A percentile compares a stretch with the other conserved stretches of the same genome.
Evolutionary conservation across 1,140 invertebrate species (phyloP).

Genomic region (Hydropsyche tenuis): DNA sequence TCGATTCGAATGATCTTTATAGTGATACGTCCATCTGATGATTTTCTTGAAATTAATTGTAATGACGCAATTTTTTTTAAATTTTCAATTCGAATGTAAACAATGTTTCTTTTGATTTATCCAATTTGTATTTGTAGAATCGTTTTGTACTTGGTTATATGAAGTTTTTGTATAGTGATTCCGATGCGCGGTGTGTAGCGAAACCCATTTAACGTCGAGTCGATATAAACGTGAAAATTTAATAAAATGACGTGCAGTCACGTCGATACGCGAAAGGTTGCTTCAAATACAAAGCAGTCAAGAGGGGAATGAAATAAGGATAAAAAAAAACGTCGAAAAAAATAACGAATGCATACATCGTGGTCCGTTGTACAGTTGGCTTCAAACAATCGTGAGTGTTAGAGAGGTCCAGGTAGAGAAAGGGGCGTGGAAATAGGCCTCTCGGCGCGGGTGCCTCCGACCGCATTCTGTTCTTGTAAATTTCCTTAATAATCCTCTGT

Average conservation of each 20-base stretch:
- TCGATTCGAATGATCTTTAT: too few relatives aligned
- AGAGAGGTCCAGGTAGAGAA: conserved; percentile 32
- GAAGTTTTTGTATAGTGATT: too few relatives aligned
- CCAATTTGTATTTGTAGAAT: too few relatives aligned
- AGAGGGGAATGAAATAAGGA: neutral
- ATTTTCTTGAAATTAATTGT: too few relatives aligned
- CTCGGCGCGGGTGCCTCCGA: conserved; percentile 19
- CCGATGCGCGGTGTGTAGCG: too few relatives aligned
- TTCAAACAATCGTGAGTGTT: conserved; percentile 34
- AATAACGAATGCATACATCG: conserved; percentile 17
- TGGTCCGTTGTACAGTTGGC: conserved; percentile 30
- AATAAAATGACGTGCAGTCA: neutral
- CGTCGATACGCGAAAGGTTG: conserved; percentile 3
- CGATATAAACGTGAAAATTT: neutral
- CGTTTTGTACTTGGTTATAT: too few relatives aligned
- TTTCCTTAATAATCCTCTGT: conserved; percentile 31
- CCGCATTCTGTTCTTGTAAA: conserved; percentile 20
- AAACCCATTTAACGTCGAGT: too few relatives aligned
- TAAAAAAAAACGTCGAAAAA: conserved; percentile 10
- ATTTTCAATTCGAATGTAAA: too few relatives aligned
- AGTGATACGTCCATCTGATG: too few relatives aligned
- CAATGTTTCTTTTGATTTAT: too few relatives aligned
- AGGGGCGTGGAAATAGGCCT: conserved; percentile 37
- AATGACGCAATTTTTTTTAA: too few relatives aligned
- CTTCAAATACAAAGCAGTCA: conserved; percentile 1